phyloP scores from a whole-genome alignment of 2,113 vertebrate genomes.

The Datnioides undecimradiatus region DNA sequence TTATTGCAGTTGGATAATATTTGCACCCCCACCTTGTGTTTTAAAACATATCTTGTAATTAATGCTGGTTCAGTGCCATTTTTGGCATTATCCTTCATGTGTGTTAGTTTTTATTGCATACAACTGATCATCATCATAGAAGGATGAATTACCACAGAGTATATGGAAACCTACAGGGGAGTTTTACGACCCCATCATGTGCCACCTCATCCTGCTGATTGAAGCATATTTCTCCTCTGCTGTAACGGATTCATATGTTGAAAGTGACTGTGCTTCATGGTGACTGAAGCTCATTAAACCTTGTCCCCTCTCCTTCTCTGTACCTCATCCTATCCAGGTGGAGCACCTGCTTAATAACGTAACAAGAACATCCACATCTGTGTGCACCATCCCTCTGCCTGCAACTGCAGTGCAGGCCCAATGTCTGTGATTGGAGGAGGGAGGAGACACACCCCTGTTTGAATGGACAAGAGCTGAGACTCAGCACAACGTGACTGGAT shows the following conservation, averaged over 20 bases:
- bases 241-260: neutral
- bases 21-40: neutral
- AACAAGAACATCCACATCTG: constrained; percentile 24
- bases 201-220: constrained; percentile 21
- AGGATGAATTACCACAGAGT: neutral
- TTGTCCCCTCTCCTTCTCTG: constrained; percentile 10
- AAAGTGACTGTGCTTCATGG: neutral
- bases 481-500: constrained; percentile 37
- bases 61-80: neutral
- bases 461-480: constrained; percentile 30
- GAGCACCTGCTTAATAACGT: constrained; percentile 7
- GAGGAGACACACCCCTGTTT: constrained; percentile 6
- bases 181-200: constrained; percentile 14
- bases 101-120: constrained; percentile 2
- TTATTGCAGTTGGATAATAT: neutral
- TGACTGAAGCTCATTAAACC: neutral
- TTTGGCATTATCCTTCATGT: neutral
- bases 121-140: neutral
- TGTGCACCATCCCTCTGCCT: neutral
- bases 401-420: constrained; percentile 53
- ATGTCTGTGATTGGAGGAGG: constrained; percentile 40
- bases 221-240: constrained; percentile 22
- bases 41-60: constrained; percentile 2
- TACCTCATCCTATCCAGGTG: constrained; percentile 49
- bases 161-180: constrained; percentile 1